Evolutionary conservation across 2,113 vertebrate genomes (phyloP), one percentile per base, ranked within the genome.

Genomic region (Sinocyclocheilus rhinocerous): DNA sequence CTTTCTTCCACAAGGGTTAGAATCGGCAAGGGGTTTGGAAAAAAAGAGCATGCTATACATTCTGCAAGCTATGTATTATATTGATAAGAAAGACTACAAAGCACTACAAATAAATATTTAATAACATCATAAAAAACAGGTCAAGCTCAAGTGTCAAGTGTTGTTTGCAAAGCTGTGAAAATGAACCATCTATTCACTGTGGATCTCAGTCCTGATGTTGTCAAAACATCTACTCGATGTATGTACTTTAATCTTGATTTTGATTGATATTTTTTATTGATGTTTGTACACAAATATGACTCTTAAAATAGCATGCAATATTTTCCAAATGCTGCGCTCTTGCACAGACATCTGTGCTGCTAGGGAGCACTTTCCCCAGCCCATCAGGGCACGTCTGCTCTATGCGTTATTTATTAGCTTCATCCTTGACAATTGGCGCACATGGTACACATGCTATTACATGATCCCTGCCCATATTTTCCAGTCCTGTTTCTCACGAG

Each of bases 401-500:
- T 90, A 91, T 92, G 88, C 90, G 88, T 88, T 92, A 94, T 95
- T 93, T 91, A 94, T 95, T 93, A 93, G 89, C 90, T 87, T 87
- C 88, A 73, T 69, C 80, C 26, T 91, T n/a, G 84, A 89, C 92
- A 91, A 89, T 86, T 87, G 91, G 87, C 70, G 26, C 75, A 63
- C 72, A 48, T 72, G 87, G 84, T 87, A 87, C 15, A 18, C 85
- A 87, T 85, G 86, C 83, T 87, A 18, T 76, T 29, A 89, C 72
- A 39, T 82, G 72, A 59, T 87, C 87, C 85, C 81, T 70, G 15
- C 78, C 76, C 84, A 85, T 87, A 76, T 76, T 81, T 36, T 20
- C 33, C 16, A 61, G 36, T 78, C 50, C 8, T 76, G 83, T 90
- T 89, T 91, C 93, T 86, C 85, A 84, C 84, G 85, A 86, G 90